Percentiles rank a stretch among this genome's conserved stretches.
Conservation (phyloP, 2,888 invertebrate genomes). For the Onchidella celtica region DNA sequence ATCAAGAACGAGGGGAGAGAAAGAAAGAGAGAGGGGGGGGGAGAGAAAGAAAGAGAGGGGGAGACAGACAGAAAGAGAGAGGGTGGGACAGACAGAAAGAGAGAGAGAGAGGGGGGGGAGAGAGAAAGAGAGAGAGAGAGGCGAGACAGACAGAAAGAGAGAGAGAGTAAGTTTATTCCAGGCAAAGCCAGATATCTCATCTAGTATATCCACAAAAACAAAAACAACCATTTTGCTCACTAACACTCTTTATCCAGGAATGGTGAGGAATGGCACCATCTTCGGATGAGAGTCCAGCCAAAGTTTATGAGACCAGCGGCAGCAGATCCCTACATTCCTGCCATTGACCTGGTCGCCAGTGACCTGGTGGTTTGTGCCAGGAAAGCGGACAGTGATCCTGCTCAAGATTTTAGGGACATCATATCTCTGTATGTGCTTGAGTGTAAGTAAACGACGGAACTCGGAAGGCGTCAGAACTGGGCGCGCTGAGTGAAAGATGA, state of each 20-base stretch:
- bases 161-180: too few relatives aligned
- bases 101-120: too few relatives aligned
- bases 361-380: neutral
- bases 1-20: too few relatives aligned
- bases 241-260: too few relatives aligned
- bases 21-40: neutral
- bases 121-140: too few relatives aligned
- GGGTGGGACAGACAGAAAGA: neutral
- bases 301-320: neutral
- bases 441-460: neutral
- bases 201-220: too few relatives aligned
- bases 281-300: conserved; percentile 11
- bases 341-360: neutral
- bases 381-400: neutral
- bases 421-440: conserved; percentile 4
- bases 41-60: conserved; percentile 25
- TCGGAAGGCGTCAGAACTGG: neutral
- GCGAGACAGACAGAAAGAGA: too few relatives aligned
- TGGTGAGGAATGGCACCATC: neutral
- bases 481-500: too few relatives aligned
- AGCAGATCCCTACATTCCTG: conserved; percentile 6
- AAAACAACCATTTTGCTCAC: too few relatives aligned
- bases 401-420: neutral
- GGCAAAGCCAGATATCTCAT: too few relatives aligned
- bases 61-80: conserved; percentile 32